Conservation (phyloP, 2,797 vertebrate genomes). For the Esox masquinongy region DNA sequence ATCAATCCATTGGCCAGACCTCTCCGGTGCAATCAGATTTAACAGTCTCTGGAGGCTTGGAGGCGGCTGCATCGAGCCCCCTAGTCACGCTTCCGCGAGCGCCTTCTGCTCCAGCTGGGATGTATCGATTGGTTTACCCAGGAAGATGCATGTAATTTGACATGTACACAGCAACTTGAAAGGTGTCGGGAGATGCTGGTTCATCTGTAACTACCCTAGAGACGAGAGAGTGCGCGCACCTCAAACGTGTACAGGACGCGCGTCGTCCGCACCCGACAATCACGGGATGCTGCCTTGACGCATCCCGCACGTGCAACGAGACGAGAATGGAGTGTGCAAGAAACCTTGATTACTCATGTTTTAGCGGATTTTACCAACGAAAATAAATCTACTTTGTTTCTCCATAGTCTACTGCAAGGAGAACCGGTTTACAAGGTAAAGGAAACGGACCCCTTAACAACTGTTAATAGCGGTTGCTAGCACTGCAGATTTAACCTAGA, state of each 20-base stretch:
- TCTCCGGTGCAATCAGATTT: conserved; percentile 51
- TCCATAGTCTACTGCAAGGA: neutral
- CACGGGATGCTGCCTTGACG: neutral
- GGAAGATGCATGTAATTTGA: conserved; percentile 52
- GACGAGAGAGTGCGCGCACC: neutral
- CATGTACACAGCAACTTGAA: conserved; percentile 30
- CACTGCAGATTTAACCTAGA: neutral
- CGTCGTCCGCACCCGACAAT: neutral
- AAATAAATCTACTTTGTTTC: neutral
- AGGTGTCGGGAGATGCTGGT: conserved; percentile 12
- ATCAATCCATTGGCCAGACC: conserved; percentile 47
- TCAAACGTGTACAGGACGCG: neutral
- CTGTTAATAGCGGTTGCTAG: neutral
- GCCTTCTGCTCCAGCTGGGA: conserved; percentile 61
- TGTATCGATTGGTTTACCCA: conserved; percentile 54
- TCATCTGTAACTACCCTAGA: conserved; percentile 18
- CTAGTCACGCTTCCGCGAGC: conserved; percentile 63
- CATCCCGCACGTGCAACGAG: neutral
- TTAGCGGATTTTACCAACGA: neutral
- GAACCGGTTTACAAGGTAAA: neutral
- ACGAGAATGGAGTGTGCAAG: neutral
- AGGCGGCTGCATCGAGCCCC: conserved; percentile 7
- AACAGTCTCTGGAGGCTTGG: conserved; percentile 59
- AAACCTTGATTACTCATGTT: neutral
- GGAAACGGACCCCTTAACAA: neutral